A percentile compares a stretch with the other conserved stretches of the same genome.
phyloP scores from a whole-genome alignment of 2,888 invertebrate species.

The Apodemia mormo region DNA sequence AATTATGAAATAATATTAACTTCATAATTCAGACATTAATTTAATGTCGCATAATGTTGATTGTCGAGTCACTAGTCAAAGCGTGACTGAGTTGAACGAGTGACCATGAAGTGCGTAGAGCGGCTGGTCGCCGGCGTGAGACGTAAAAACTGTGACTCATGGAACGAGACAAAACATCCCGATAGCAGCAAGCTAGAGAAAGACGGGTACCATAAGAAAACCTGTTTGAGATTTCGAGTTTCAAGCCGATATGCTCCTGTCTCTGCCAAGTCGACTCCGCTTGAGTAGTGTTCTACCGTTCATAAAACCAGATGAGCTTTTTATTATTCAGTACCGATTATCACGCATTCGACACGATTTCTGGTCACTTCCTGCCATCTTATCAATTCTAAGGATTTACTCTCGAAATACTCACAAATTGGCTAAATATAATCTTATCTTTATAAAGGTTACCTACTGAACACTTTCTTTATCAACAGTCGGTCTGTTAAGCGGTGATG shows the following conservation, averaged over 20 bases:
- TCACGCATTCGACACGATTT: slow-evolving; percentile 24
- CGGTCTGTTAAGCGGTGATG: slow-evolving; percentile 66
- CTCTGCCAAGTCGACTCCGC: slow-evolving; percentile 63
- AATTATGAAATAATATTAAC: slow-evolving; percentile 49
- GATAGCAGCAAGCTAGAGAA: slow-evolving; percentile 52
- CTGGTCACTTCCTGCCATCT: slow-evolving; percentile 7
- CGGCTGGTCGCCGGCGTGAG: slow-evolving; percentile 60
- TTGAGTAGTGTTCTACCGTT: slow-evolving; percentile 63
- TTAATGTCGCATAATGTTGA: slow-evolving; percentile 69
- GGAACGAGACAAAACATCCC: slow-evolving; percentile 65
- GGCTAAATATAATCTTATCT: slow-evolving; percentile 51
- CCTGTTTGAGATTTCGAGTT: slow-evolving; percentile 80
- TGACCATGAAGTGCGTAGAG: slow-evolving; percentile 80
- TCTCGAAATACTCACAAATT: slow-evolving; percentile 43
- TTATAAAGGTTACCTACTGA: slow-evolving; percentile 64
- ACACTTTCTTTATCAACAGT: slow-evolving; percentile 71
- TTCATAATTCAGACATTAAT: slow-evolving; percentile 70
- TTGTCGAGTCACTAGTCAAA: slow-evolving; percentile 64
- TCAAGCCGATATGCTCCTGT: slow-evolving; percentile 79
- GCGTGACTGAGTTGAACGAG: slow-evolving; percentile 78
- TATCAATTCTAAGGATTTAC: not conserved
- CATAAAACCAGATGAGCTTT: slow-evolving; percentile 46
- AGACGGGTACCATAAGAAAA: slow-evolving; percentile 62
- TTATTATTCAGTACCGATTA: slow-evolving; percentile 23
- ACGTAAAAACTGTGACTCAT: slow-evolving; percentile 79